Evolutionary conservation across 1,140 invertebrate genomes (phyloP), one percentile per base, ranked within the genome.

Genomic region (Camponotus floridanus): DNA sequence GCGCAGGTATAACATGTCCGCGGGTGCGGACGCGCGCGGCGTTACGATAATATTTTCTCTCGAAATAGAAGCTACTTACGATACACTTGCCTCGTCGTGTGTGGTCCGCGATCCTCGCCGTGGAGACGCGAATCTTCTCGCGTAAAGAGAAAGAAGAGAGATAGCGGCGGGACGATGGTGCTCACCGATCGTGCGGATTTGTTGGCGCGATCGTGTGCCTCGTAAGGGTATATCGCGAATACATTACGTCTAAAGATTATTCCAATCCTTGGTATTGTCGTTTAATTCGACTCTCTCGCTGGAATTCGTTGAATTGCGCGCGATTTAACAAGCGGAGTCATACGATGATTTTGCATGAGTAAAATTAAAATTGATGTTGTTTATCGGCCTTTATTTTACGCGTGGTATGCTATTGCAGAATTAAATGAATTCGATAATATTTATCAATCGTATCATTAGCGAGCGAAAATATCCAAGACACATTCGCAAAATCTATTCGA

Each of bases 31-130:
- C 78, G 87, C 57, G 67, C 64, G 76, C 64, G 71, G 85, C 87
- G 88, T 85, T 88, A 83, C 84, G 90, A 91, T 91, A 91, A 91
- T 91, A 91, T 91, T 91, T 91, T 91, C 91, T 91, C 86, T 91
- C 70, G 90, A 91, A 91, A 91, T 91, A 91, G 87, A 90, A 84
- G 90, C 91, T 87, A 91, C 90, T 91, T 91, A 85, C 90, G 90
- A 86, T 74, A 76, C 90, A 91, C 90, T 91, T 87, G 88, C 76
- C 61, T 61, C 80, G 55, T 71, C 71, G 57, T 85, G 86, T 86
- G 90, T 91, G 90, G 89, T 87, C 90, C 86, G 85, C 71, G 48
- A 51, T 6, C 48, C 31, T 31, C 21, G 33, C 26, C 55, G 76
- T 51, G 65, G 48, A 48, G 45, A 59, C 85, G 79, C 71, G 61